Percentiles rank a stretch among this genome's conserved stretches.
These are phyloP conservation scores for Pterophyllum scalare DNA, from an alignment of 2,113 vertebrate genomes.

Conservation along the genomic window DNA sequence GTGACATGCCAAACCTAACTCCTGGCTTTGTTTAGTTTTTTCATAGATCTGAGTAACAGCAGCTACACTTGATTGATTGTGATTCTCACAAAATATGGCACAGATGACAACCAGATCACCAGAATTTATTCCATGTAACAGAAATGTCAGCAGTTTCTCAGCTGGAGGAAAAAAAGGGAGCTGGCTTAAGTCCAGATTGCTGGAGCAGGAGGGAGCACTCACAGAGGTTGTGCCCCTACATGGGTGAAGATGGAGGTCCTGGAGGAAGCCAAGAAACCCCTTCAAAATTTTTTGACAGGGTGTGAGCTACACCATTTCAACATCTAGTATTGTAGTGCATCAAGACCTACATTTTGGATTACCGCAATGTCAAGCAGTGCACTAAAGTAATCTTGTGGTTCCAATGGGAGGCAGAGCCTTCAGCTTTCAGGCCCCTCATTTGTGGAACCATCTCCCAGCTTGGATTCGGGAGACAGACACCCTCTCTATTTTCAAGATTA, in stretches of 20 bases:
- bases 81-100: background rate
- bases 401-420: no score
- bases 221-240: background rate
- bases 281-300: background rate
- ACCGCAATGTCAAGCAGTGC: background rate
- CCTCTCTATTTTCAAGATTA: no score
- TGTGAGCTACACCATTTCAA: background rate
- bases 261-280: background rate
- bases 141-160: slow-evolving; percentile 15
- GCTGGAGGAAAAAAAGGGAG: slow-evolving; percentile 16
- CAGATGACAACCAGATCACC: fast-evolving
- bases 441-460: no score
- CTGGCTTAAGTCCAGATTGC: slow-evolving; percentile 3
- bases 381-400: no score
- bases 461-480: no score
- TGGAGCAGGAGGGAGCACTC: slow-evolving; percentile 10
- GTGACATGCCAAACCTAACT: background rate
- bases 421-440: no score
- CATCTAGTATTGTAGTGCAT: background rate
- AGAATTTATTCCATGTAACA: slow-evolving; percentile 1
- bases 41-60: background rate
- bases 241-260: background rate
- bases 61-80: background rate
- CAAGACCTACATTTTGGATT: background rate
- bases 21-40: background rate